Evolutionary conservation across 2,888 invertebrate genomes (phyloP), one percentile per base, ranked within the genome.

Genomic region (Achlya flavicornis): DNA sequence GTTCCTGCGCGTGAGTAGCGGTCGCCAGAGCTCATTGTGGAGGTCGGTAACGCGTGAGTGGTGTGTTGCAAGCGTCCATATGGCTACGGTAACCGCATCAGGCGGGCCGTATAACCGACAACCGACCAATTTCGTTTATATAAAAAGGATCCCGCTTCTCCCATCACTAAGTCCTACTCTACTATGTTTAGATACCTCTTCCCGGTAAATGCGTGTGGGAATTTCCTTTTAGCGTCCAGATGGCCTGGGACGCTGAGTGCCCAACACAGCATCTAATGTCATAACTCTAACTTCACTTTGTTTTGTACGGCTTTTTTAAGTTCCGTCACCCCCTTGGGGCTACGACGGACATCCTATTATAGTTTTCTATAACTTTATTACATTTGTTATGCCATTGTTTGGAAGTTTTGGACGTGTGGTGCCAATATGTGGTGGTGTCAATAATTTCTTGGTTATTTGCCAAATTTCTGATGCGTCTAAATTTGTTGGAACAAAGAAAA

Each of bases 201-300:
- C 71, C 71, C 65, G 72, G 80, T 76, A 81, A 82, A 82, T 81
- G 80, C 82, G 78, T 82, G 81, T 80, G 84, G 80, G 84, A 84
- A 83, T 83, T 80, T 80, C 78, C 79, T 82, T 77, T 79, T 73
- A 74, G 64, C 72, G 72, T 70, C 74, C 79, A 82, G 77, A 70
- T 82, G 84, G 71, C 71, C 68, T 66, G 66, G 64, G 68, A 64
- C 63, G 43, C 61, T 68, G 71, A 71, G 68, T 63, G 69, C 61
- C 61, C 58, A 14, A 62, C 57, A 64, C 60, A 66, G 66, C 65
- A 63, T 63, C 66, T 57, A 70, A 75, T 64, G 71, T 71, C 74
- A 76, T 72, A 73, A 69, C 61, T 67, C n/a, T 16, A 53, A 60
- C 60, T 65, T 65, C 60, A 48, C 57, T 14, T 19, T 63, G 61